Percentiles rank a stretch among this genome's conserved stretches.
These are phyloP conservation scores for Ceratina calcarata DNA, from an alignment of 1,140 invertebrate species.

Conservation along the genomic window DNA sequence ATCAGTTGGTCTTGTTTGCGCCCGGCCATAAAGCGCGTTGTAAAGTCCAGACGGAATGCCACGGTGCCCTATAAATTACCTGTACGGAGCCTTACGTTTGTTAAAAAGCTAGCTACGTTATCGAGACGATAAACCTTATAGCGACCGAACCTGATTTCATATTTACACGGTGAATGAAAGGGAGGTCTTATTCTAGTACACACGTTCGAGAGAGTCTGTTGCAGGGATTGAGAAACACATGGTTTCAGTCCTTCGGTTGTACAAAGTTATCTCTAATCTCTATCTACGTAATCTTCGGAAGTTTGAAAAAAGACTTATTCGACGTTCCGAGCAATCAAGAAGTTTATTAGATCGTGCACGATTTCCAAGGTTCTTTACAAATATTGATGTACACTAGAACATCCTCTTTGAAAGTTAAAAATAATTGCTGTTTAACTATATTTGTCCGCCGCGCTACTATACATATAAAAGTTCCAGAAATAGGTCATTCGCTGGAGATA, in stretches of 20 bases:
- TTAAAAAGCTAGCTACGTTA: conserved; percentile 68
- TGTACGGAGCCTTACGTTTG: conserved; percentile 57
- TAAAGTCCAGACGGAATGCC: conserved; percentile 76
- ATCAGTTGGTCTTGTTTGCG: conserved; percentile 76
- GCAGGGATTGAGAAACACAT: no score
- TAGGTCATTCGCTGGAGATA: not conserved
- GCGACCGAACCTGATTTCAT: conserved; percentile 60
- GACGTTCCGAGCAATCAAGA: not conserved
- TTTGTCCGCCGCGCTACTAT: not conserved
- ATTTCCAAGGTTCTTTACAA: no score
- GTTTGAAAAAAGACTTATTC: not conserved
- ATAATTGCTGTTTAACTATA: no score
- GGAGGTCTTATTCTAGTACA: not conserved
- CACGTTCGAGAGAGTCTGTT: not conserved
- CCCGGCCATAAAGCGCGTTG: conserved; percentile 75
- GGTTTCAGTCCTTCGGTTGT: no score
- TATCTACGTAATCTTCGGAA: not conserved
- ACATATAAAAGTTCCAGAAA: not conserved
- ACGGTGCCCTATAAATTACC: conserved; percentile 76
- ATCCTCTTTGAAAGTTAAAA: no score
- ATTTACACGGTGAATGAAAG: conserved; percentile 4
- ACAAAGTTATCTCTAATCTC: no score
- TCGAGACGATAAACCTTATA: conserved; percentile 68
- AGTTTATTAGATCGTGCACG: no score
- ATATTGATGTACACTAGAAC: no score